Evolutionary conservation across 2,797 vertebrate species (phyloP).

Genomic region (Lycodopsis pacificus): DNA sequence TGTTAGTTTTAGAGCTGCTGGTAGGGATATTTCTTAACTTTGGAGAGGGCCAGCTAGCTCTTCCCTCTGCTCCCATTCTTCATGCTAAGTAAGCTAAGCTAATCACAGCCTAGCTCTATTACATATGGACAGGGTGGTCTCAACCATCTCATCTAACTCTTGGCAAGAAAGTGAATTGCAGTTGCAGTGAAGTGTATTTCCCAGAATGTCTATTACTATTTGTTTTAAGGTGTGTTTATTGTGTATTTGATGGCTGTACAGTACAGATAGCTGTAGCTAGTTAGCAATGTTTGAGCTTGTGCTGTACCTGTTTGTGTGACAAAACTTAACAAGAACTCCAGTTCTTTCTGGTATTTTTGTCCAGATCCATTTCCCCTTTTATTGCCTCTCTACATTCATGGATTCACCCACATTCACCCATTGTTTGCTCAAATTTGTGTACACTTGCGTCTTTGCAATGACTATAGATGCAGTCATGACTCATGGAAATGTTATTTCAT

Average conservation of each 20-base stretch:
- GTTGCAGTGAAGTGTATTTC: not conserved
- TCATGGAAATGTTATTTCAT: not conserved
- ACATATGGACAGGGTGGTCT: not conserved
- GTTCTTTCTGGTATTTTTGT: conserved; percentile 5
- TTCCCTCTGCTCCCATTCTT: not conserved
- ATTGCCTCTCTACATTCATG: not conserved
- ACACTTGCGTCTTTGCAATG: not conserved
- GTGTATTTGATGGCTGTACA: not conserved
- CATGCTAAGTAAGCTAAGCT: not conserved
- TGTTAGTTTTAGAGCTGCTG: too few relatives aligned
- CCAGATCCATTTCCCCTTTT: not conserved
- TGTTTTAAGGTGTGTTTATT: not conserved
- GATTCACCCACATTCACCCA: not conserved
- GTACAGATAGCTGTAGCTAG: not conserved
- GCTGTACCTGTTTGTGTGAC: not conserved
- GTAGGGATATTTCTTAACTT: not conserved
- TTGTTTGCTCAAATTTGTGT: not conserved
- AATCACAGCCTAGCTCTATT: not conserved
- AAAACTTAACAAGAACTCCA: not conserved
- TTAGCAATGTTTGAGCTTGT: not conserved
- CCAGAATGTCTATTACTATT: not conserved
- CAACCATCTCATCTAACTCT: not conserved
- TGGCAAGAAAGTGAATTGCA: not conserved
- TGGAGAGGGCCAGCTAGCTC: not conserved
- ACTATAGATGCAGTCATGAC: not conserved